phyloP scores from a whole-genome alignment of 2,113 vertebrate genomes.

The Cottus gobio region DNA sequence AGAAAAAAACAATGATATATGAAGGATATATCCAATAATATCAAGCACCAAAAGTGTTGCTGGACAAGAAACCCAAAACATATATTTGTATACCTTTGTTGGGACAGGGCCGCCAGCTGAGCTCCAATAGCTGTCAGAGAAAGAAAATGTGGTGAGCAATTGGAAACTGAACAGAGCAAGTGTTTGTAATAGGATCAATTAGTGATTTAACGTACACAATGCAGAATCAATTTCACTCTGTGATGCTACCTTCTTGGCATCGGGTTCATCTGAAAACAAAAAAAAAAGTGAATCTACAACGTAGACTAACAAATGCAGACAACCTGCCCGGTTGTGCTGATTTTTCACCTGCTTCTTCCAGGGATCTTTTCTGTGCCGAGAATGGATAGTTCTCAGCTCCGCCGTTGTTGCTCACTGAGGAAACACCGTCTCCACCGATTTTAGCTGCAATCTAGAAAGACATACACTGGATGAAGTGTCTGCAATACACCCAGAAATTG shows the following conservation, averaged over 20 bases:
- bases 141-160: conserved; percentile 54
- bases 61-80: conserved; percentile 1
- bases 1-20: neutral
- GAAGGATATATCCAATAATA: neutral
- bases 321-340: neutral
- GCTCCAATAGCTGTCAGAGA: conserved; percentile 85
- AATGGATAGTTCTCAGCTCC: conserved; percentile 88
- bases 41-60: neutral
- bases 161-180: neutral
- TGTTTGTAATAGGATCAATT: conserved; percentile 7
- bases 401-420: conserved; percentile 89
- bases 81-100: conserved; percentile 78
- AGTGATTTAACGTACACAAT: conserved; percentile 74
- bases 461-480: neutral
- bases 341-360: conserved; percentile 91
- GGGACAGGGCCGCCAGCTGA: conserved; percentile 90
- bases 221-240: conserved; percentile 89
- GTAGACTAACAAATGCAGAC: neutral
- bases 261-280: conserved; percentile 88
- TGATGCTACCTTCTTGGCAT: conserved; percentile 94
- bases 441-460: conserved; percentile 91
- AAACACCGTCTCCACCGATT: conserved; percentile 90
- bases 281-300: conserved; percentile 7
- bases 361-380: conserved; percentile 89
- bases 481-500: neutral